Evolutionary conservation across 2,113 vertebrate species (phyloP).

Genomic region (Cyphotilapia sp.): DNA sequence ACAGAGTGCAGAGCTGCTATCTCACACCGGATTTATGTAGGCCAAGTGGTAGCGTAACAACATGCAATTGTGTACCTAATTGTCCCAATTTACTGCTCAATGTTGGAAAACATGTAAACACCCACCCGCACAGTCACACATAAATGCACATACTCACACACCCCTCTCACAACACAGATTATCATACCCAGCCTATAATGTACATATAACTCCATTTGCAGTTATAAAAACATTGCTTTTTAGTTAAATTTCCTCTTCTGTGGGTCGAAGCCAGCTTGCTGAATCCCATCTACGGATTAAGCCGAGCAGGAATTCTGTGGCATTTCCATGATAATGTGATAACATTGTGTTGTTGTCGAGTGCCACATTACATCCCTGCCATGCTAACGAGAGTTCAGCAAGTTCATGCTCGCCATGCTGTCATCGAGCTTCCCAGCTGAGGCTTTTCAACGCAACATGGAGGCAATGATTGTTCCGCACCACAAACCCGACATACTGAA

Average conservation of each 20-base stretch:
- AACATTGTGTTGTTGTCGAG: not conserved
- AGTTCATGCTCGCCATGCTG: not conserved
- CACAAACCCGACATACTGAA: not conserved
- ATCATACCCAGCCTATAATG: not conserved
- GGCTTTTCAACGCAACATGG: not conserved
- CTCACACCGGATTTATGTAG: not conserved
- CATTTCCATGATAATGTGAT: not conserved
- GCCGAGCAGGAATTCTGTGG: not conserved
- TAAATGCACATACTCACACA: not conserved
- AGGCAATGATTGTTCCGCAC: not conserved
- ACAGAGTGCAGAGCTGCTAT: not conserved
- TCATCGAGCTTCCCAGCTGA: not conserved
- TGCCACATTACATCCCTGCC: not conserved
- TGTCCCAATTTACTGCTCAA: not conserved
- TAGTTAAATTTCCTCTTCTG: not conserved
- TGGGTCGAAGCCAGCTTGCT: not conserved
- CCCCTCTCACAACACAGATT: not conserved
- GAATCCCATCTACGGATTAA: not conserved
- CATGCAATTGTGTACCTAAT: slow-evolving; percentile 1
- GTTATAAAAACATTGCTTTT: slow-evolving; percentile 16
- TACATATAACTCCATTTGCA: not conserved
- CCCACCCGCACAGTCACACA: not conserved
- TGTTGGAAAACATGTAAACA: not conserved
- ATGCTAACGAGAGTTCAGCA: not conserved
- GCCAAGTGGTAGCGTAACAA: slow-evolving; percentile 10